A percentile compares a stretch with the other conserved stretches of the same genome.
phyloP scores from a whole-genome alignment of 2,888 invertebrate species.

The Plebejus argus region DNA sequence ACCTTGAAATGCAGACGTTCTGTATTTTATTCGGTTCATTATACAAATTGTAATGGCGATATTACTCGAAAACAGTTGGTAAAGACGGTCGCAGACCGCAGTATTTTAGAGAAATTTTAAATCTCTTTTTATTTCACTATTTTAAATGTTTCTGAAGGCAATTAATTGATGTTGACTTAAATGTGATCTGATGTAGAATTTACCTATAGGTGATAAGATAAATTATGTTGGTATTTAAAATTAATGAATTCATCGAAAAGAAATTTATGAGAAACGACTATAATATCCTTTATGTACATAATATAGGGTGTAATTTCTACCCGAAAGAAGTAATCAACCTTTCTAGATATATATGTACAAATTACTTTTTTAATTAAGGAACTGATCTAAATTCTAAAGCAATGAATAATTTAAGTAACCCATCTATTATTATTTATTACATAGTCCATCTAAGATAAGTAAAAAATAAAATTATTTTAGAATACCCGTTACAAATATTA shows the following conservation, averaged over 20 bases:
- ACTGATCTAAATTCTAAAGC: background rate
- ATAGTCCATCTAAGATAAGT: slow-evolving; percentile 11
- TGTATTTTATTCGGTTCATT: slow-evolving; percentile 30
- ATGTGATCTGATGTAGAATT: background rate
- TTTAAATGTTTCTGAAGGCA: background rate
- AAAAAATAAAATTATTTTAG: background rate
- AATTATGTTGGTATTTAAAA: background rate
- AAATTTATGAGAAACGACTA: background rate
- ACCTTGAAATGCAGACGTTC: slow-evolving; percentile 34
- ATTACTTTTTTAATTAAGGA: background rate
- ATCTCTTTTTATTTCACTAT: background rate
- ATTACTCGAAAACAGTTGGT: slow-evolving; percentile 1
- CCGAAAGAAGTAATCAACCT: too few species aligned
- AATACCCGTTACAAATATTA: background rate
- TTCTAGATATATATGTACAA: too few species aligned
- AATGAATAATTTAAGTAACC: background rate
- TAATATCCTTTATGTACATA: too few species aligned
- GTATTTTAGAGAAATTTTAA: background rate
- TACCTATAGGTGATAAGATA: background rate
- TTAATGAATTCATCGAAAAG: background rate
- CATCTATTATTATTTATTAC: background rate
- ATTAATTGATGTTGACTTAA: background rate
- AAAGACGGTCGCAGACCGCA: background rate
- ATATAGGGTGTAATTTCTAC: too few species aligned
- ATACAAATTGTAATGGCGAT: background rate